A percentile compares a stretch with the other conserved stretches of the same genome.
Conservation (phyloP, 2,113 vertebrate genomes). For the Brachyhypopomus gauderio region DNA sequence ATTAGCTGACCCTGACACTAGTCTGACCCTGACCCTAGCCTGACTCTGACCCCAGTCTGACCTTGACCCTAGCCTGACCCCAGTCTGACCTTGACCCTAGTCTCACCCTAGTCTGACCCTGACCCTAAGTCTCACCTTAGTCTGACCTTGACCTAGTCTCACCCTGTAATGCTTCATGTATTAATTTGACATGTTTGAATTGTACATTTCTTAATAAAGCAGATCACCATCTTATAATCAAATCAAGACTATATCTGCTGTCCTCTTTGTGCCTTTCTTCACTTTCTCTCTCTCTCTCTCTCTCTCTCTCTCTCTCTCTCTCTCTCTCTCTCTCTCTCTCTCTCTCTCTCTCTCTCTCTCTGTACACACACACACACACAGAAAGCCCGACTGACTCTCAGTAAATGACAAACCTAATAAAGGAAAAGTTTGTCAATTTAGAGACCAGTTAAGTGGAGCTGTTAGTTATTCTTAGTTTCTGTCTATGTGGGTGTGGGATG, state of each 20-base stretch:
- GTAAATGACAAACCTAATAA: no score
- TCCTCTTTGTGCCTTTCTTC: neutral
- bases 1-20: no score
- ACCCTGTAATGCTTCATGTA: neutral
- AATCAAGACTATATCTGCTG: neutral
- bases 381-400: no score
- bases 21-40: neutral
- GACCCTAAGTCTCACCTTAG: neutral
- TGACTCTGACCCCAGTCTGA: neutral
- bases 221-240: neutral
- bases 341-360: neutral
- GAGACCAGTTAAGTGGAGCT: no score
- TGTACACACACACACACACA: no score
- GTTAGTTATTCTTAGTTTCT: no score
- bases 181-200: neutral
- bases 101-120: neutral
- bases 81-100: no score
- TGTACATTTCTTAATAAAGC: neutral
- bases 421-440: no score
- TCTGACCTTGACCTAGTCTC: neutral
- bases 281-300: neutral
- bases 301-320: neutral
- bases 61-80: neutral
- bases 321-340: neutral
- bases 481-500: no score